Base-by-base conservation (phyloP, 2,797 vertebrate genomes). In the Mallotus villosus region DNA sequence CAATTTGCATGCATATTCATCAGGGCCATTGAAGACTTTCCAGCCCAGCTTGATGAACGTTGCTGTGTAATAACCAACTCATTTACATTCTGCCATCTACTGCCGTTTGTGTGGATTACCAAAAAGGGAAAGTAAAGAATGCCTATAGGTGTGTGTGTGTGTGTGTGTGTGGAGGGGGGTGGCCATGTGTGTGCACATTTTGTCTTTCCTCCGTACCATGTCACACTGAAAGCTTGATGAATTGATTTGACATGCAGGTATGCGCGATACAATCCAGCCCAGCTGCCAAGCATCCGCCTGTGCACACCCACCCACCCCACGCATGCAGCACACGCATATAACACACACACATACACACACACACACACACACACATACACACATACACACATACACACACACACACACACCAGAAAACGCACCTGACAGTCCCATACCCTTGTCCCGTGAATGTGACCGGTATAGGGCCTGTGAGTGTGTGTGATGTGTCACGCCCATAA, bases 1-100 rank as follows among this genome's bases (percentile, higher is more conserved):
- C 96, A 98, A 98, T 98, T 97, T 95, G 94, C 96, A 98, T 99
- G 96, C 97, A 98, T 98, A 99, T 98, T 98, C 96, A 98, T 98
- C 95, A 98, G 96, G 96, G 95, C 96, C 96, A 97, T 97, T 97
- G 95, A 97, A 97, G 96, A 97, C 97, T 99, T 97, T 97, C 96
- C 97, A 98, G 96, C 95, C 95, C 95, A 94, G 96, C 96, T 97
- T 98, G 97, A 98, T 98, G 97, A 98, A 96, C 95, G 94, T 95
- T 96, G 95, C 87, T 85, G 95, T 96, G 96, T 98, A 98, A 98
- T 98, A 98, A 98, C 96, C 95, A 95, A 96, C 96, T 98, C 96
- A 98, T 98, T 99, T 99, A 96, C 96, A 98, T 98, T 98, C 96
- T 96, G 95, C 95, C 96, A 95, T 95, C 95, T 94, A 95, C 94